A percentile compares a stretch with the other conserved stretches of the same genome.
These are phyloP conservation scores for Nipponacmea schrenckii DNA, from an alignment of 2,888 invertebrate species.

Conservation along the genomic window DNA sequence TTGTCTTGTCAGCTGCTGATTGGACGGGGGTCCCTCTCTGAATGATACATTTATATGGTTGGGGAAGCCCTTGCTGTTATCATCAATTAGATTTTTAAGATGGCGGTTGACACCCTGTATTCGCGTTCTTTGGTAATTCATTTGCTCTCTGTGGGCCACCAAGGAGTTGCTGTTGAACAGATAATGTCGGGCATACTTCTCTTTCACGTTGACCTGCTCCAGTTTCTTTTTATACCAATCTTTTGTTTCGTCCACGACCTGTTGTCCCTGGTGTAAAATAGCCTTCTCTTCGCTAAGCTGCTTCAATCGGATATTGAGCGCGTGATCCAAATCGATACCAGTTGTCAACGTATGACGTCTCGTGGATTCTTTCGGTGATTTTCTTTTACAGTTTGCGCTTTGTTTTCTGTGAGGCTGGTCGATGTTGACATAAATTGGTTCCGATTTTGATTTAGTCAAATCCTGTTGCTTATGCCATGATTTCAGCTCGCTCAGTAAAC, in stretches of 20 bases:
- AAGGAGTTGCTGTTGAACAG: constrained; percentile 81
- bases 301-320: constrained; percentile 85
- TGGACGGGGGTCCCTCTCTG: too few relatives aligned
- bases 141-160: constrained; percentile 91
- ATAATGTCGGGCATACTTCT: constrained; percentile 47
- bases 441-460: too few relatives aligned
- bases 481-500: neutral
- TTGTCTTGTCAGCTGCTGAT: too few relatives aligned
- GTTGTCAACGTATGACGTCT: too few relatives aligned
- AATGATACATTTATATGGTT: too few relatives aligned
- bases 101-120: constrained; percentile 92
- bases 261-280: constrained; percentile 85
- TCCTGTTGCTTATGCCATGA: neutral
- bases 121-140: constrained; percentile 89
- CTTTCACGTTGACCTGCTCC: constrained; percentile 63
- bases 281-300: constrained; percentile 95
- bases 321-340: neutral
- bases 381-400: too few relatives aligned
- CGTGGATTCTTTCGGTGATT: too few relatives aligned
- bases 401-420: too few relatives aligned
- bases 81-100: constrained; percentile 83
- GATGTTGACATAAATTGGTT: too few relatives aligned
- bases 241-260: constrained; percentile 73
- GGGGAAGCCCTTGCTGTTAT: too few relatives aligned
- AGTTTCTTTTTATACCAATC: constrained; percentile 77